phyloP scores from a whole-genome alignment of 2,797 vertebrate species.

The Siniperca obscura region DNA sequence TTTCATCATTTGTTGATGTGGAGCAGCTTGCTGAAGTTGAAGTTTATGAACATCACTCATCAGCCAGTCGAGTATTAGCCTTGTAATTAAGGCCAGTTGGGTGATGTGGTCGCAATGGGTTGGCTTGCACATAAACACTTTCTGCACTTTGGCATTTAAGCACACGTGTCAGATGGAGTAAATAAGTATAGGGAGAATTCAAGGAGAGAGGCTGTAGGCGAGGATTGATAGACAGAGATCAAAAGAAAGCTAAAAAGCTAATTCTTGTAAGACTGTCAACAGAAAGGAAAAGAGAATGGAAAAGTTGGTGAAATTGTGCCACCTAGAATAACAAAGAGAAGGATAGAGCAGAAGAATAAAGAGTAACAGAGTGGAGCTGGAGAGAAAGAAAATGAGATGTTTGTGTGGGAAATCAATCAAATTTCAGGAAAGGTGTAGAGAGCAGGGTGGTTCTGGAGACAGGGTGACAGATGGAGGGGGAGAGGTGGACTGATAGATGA shows the following conservation, averaged over 20 bases:
- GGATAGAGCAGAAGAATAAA: constrained; percentile 24
- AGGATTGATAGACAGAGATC: constrained; percentile 3
- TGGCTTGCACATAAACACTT: not conserved
- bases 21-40: constrained; percentile 46
- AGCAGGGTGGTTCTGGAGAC: constrained; percentile 51
- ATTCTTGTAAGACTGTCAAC: not conserved
- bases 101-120: constrained; percentile 7
- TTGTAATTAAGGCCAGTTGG: constrained; percentile 25
- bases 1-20: constrained; percentile 59
- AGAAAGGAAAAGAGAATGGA: not conserved
- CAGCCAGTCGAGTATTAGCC: constrained; percentile 28
- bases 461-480: constrained; percentile 54
- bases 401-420: constrained; percentile 62
- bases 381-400: constrained; percentile 57
- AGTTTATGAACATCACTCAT: constrained; percentile 42
- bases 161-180: constrained; percentile 7
- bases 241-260: not conserved
- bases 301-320: constrained; percentile 15
- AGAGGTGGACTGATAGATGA: constrained; percentile 71
- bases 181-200: constrained; percentile 5
- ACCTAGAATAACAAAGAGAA: constrained; percentile 27
- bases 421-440: constrained; percentile 48
- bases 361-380: constrained; percentile 21
- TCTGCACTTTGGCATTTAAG: not conserved
- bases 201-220: constrained; percentile 10